phyloP scores from a whole-genome alignment of 1,140 invertebrate species.

The Saccostrea cuccullata region DNA sequence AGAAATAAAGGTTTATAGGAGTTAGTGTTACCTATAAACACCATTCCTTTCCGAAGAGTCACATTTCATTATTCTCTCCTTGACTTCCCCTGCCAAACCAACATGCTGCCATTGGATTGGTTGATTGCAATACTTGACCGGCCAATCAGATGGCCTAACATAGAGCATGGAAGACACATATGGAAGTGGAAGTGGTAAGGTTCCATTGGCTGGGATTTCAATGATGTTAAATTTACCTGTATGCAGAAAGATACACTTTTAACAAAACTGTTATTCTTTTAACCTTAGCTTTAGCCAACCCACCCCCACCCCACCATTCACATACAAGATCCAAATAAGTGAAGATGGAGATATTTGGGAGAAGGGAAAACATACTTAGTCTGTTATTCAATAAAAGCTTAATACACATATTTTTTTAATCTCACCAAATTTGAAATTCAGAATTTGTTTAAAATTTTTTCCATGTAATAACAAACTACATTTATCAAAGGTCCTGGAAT shows the following conservation, averaged over 20 bases:
- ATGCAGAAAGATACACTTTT: background rate
- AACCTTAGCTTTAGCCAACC: too few species aligned
- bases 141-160: constrained; percentile 81
- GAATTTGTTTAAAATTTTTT: too few species aligned
- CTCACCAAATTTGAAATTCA: too few species aligned
- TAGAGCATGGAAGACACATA: constrained; percentile 83
- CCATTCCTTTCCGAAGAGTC: constrained; percentile 67
- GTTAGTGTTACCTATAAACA: constrained; percentile 63
- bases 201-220: constrained; percentile 54
- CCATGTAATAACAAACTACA: too few species aligned
- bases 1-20: too few species aligned
- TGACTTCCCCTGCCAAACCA: constrained; percentile 81
- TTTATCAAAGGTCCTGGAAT: too few species aligned
- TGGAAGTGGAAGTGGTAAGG: constrained; percentile 84
- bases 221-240: constrained; percentile 63
- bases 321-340: too few species aligned
- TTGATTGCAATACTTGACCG: constrained; percentile 83
- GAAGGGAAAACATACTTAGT: too few species aligned
- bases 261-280: background rate
- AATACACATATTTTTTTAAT: too few species aligned
- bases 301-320: too few species aligned
- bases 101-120: constrained; percentile 85
- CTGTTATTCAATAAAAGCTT: too few species aligned
- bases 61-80: constrained; percentile 80
- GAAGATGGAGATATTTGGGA: too few species aligned